phyloP scores from a whole-genome alignment of 2,797 vertebrate species.

The Rallus crepitans region DNA sequence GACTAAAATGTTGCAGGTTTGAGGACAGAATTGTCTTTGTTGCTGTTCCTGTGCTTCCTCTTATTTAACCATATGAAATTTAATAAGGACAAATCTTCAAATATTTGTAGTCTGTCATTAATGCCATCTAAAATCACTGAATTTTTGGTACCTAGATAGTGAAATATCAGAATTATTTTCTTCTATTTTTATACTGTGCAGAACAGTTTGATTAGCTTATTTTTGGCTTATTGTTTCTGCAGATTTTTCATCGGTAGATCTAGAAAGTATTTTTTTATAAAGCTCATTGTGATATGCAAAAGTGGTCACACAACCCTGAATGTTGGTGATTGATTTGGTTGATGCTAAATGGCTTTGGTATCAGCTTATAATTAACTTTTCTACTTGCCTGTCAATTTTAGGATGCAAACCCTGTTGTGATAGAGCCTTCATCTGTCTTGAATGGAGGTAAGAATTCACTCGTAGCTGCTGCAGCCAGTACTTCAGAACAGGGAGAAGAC shows the following conservation, averaged over 20 bases:
- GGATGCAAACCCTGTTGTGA: conserved; percentile 92
- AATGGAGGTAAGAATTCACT: conserved; percentile 83
- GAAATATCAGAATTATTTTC: too few species aligned
- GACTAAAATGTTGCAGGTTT: neutral
- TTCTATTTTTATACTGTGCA: neutral
- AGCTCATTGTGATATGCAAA: accelerated
- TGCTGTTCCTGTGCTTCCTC: neutral
- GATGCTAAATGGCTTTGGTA: neutral
- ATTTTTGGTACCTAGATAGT: neutral
- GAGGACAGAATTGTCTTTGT: neutral
- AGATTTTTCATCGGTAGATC: neutral
- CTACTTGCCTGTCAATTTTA: conserved; percentile 64
- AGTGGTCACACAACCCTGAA: neutral
- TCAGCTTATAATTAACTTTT: neutral
- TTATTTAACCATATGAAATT: neutral
- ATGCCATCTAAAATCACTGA: neutral
- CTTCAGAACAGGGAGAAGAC: conserved; percentile 83
- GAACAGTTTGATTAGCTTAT: neutral
- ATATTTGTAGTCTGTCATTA: neutral
- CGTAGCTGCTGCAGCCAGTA: conserved; percentile 69
- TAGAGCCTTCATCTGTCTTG: conserved; percentile 91
- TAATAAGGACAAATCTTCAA: neutral
- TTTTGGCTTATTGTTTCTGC: neutral
- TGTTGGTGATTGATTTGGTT: neutral
- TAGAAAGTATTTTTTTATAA: neutral